Conservation (phyloP, 2,797 vertebrate genomes). For the Neoniphon sammara region DNA sequence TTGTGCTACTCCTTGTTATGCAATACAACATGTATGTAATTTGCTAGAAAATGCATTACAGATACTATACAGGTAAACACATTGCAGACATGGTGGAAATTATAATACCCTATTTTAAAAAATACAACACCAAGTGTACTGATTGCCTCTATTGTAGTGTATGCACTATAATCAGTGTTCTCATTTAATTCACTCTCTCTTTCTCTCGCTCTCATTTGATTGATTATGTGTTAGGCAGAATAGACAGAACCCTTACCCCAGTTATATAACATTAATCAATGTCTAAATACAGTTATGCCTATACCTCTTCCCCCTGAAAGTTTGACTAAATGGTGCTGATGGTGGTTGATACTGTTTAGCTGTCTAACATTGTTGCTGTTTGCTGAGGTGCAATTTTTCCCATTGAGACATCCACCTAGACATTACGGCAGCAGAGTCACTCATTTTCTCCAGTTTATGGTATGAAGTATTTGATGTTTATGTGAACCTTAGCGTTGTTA, state of each 20-base stretch:
- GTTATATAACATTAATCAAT: too few relatives aligned
- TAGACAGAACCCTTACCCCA: background rate
- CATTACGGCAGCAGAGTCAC: too few relatives aligned
- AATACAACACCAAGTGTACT: background rate
- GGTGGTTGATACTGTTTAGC: background rate
- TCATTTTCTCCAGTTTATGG: background rate
- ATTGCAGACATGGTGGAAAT: background rate
- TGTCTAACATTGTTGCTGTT: background rate
- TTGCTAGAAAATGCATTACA: background rate
- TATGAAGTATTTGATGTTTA: background rate
- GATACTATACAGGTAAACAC: background rate
- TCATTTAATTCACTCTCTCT: too few relatives aligned
- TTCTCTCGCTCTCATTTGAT: background rate
- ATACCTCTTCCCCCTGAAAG: background rate
- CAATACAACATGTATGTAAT: conserved; percentile 18
- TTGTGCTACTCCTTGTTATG: conserved; percentile 1
- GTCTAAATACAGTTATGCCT: background rate
- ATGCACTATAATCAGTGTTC: too few relatives aligned
- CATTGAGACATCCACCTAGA: too few relatives aligned
- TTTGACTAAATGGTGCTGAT: background rate
- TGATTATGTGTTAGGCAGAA: background rate
- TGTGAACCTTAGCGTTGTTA: background rate
- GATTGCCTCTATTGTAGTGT: too few relatives aligned
- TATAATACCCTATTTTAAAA: background rate
- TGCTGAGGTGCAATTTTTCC: background rate